Base-by-base conservation (phyloP, 2,113 vertebrate genomes). In the Otolemur garnettii region DNA sequence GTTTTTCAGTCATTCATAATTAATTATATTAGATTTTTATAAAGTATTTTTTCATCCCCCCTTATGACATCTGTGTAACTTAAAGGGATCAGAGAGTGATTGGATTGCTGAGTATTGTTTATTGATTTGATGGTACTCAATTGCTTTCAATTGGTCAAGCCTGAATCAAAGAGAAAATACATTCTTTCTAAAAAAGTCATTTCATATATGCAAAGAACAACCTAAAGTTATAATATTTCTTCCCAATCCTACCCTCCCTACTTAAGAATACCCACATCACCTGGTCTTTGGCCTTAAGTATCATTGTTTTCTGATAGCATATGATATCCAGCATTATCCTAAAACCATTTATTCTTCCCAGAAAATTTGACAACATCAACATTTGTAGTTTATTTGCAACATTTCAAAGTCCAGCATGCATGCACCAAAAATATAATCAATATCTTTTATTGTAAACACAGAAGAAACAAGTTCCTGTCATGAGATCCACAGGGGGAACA, bases 1-100 rank as follows among this genome's bases (percentile, higher is more conserved):
- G 75, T 71, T 92, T 93, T 42, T 80, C 35, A 53, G 57, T 75
- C 9, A 89, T 80, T 92, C 59, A 71, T 81, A 33, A 90, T 94
- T 92, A 90, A 21, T 71, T 11, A 57, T 59, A 71, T 75, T 95
- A 55, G 72, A 91, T 87, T 24, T 68, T 92, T 90, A 42, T 85
- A 72, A n/a, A 93, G 53, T n/a, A 38, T 66, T 60, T 84, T 11
- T 92, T 64, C 6, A 2, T 21, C 10, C n/a, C 74, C 77, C 22
- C 28, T 50, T 42, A 11, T 77, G 81, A 92, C 26, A 68, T 14
- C 59, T 84, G 38, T 75, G 79, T 87, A 78, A 85, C 50, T 92
- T 33, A 66, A 33, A 92, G 33, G 64, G 94, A 81, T 19, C 55
- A 81, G 26, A 87, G 21, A 45, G 33, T 55, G 33, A 80, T 35